Base-by-base conservation (phyloP, 2,888 invertebrate genomes). In the Physocephala rufipes region DNA sequence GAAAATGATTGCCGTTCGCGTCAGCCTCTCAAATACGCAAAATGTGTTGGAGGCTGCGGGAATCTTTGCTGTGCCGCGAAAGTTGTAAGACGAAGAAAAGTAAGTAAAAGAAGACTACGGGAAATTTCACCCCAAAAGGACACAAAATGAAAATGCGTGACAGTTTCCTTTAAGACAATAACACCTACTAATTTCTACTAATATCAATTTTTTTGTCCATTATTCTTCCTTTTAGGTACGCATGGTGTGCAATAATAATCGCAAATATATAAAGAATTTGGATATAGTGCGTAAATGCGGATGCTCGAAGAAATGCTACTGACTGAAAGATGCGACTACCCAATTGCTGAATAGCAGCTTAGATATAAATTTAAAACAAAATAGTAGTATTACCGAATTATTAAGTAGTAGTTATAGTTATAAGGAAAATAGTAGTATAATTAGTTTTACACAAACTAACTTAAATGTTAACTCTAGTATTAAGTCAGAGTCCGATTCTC, bases 261-360 rank as follows among this genome's bases (percentile, higher is more conserved):
- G 94, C 71, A 93, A 95, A 75, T 97, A 95, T 89, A 95, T 95
- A 87, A 96, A 96, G 90, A 95, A 97, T 78, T 92, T 98, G 82
- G 97, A 97, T 84, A 94, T 98, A 86, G 95, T 98, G 84, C 93
- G 97, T 85, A 97, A 97, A 87, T 98, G 98, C 88, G 95, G 95
- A 78, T 97, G 97, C 89, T 93, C 93, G 80, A 94, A 95, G 88
- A 95, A 95, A 88, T 96, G 95, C 88, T 91, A 92, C 90, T 91
- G 89, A 89, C 89, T 89, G 89, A 88, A 87, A 87, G 86, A 89
- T 86, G 89, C 89, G 89, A 88, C 89, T 89, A 88, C 87, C 87
- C 86, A 83, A 83, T 80, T 83, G 81, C 79, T 80, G 78, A 81
- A 84, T 82, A 82, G 80, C 82, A 86, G 85, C 82, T 84, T 84